Conservation (phyloP, 2,113 vertebrate species). For the Agapornis roseicollis region DNA sequence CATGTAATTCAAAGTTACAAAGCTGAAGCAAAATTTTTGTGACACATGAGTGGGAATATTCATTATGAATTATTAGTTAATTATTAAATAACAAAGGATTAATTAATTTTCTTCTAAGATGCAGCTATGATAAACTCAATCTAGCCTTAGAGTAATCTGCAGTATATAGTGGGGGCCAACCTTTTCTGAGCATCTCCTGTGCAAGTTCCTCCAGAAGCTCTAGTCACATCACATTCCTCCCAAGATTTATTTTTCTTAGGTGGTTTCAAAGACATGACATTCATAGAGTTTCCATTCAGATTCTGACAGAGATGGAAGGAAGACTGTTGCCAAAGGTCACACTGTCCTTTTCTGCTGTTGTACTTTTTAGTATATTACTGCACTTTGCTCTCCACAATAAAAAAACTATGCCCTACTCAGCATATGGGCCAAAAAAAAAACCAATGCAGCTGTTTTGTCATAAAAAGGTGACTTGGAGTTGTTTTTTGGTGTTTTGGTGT, state of each 20-base stretch:
- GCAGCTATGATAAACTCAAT: not conserved
- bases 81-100: not conserved
- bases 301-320: not conserved
- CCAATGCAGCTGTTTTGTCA: not conserved
- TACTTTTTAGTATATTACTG: not conserved
- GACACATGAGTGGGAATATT: not conserved
- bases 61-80: not conserved
- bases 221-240: not conserved
- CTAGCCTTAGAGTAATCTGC: not conserved
- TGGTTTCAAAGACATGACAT: not conserved
- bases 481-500: not conserved
- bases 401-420: not conserved
- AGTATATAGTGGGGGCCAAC: not conserved
- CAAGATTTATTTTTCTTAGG: not conserved
- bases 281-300: not conserved
- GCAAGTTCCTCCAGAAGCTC: not conserved
- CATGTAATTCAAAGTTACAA: not conserved
- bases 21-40: not conserved
- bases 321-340: not conserved
- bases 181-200: not conserved
- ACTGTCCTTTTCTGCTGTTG: not conserved
- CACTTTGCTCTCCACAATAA: not conserved
- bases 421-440: not conserved
- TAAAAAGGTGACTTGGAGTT: not conserved
- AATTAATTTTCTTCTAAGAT: not conserved